Percentiles rank a stretch among this genome's conserved stretches.
Evolutionary conservation across 1,140 invertebrate species (phyloP).

Genomic region (Ostrea denselamellosa): DNA sequence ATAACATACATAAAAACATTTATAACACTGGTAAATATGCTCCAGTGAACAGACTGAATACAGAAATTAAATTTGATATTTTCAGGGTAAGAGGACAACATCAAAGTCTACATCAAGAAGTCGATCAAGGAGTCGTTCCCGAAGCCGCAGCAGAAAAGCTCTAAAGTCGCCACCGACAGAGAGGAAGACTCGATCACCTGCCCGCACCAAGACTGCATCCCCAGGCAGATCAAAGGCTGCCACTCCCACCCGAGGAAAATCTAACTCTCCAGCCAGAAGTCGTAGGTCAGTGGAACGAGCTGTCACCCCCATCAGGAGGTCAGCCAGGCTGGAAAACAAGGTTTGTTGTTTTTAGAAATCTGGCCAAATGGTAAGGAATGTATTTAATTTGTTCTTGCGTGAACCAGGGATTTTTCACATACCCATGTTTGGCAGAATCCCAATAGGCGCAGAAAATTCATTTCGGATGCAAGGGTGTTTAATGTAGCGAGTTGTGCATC

Average conservation of each 20-base stretch:
- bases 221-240: slow-evolving; percentile 46
- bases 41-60: too few relatives aligned
- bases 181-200: slow-evolving; percentile 43
- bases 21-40: too few relatives aligned
- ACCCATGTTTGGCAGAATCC: too few relatives aligned
- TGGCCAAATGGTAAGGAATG: too few relatives aligned
- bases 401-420: too few relatives aligned
- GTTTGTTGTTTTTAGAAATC: neutral
- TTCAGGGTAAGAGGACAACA: slow-evolving; percentile 46
- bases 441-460: too few relatives aligned
- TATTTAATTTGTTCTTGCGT: too few relatives aligned
- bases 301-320: slow-evolving; percentile 68
- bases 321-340: slow-evolving; percentile 62
- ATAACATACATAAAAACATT: too few relatives aligned
- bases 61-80: neutral
- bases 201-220: slow-evolving; percentile 45
- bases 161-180: slow-evolving; percentile 47
- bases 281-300: slow-evolving; percentile 54
- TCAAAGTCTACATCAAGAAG: slow-evolving; percentile 54
- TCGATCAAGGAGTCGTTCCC: slow-evolving; percentile 56
- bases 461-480: too few relatives aligned
- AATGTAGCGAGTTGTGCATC: too few relatives aligned
- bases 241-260: slow-evolving; percentile 27
- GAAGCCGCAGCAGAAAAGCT: slow-evolving; percentile 66
- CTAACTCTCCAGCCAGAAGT: slow-evolving; percentile 57